These are phyloP conservation scores for Trogon melanurus DNA, from an alignment of 2,113 vertebrate genomes.

Conservation along the genomic window DNA sequence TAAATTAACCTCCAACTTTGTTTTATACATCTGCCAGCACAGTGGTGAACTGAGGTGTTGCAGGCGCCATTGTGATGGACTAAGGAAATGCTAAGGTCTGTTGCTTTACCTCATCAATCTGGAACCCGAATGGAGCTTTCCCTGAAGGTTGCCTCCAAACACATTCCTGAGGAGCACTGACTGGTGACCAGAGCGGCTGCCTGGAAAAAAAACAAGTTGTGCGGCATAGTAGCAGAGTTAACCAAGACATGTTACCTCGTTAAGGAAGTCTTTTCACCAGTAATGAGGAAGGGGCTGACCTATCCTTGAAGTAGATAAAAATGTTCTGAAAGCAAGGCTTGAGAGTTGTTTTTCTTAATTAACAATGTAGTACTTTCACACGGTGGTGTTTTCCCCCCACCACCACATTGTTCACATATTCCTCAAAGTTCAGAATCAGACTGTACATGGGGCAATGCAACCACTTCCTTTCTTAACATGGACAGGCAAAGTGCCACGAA, in stretches of 20 bases:
- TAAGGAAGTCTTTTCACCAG: not conserved
- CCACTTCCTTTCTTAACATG: not conserved
- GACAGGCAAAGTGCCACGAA: not conserved
- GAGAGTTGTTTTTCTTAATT: not conserved
- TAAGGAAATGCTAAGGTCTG: constrained; percentile 69
- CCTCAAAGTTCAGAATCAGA: not conserved
- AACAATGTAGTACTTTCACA: not conserved
- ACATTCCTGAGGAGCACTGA: constrained; percentile 76
- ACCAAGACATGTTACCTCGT: not conserved
- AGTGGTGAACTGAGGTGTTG: constrained; percentile 66
- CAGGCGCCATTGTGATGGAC: constrained; percentile 67
- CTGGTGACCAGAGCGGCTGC: constrained; percentile 55
- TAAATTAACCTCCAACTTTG: constrained; percentile 50
- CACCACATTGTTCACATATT: not conserved
- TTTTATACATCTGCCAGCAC: constrained; percentile 52
- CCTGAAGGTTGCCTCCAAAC: constrained; percentile 53
- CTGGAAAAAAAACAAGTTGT: not conserved
- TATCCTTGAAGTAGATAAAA: not conserved
- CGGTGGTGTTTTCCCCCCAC: not conserved
- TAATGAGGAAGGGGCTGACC: not conserved
- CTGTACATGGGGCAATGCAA: not conserved
- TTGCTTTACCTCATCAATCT: constrained; percentile 77
- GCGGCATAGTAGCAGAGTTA: not conserved
- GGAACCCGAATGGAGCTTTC: constrained; percentile 62
- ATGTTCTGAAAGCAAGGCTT: not conserved